Evolutionary conservation across 2,113 vertebrate species (phyloP).

Genomic region (Mus spicilegus): DNA sequence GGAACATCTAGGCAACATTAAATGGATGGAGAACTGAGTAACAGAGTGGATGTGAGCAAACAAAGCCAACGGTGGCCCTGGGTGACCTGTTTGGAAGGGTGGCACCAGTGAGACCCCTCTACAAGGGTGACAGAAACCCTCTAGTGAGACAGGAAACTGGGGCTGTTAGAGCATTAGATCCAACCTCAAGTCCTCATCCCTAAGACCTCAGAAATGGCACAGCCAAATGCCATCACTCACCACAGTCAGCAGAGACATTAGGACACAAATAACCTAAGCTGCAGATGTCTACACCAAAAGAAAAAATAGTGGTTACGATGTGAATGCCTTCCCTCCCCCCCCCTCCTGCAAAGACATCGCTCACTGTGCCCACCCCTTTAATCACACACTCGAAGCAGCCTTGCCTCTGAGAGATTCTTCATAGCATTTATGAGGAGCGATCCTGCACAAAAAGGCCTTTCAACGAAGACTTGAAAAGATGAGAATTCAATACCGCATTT

Average conservation of each 20-base stretch:
- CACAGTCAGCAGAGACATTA: not conserved
- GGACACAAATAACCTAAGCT: too few species aligned
- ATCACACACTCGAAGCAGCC: not conserved
- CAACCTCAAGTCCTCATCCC: not conserved
- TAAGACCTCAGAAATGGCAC: not conserved
- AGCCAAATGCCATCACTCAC: not conserved
- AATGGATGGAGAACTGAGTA: not conserved
- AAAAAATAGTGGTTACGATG: not conserved
- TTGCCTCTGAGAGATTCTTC: not conserved
- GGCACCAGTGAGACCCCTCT: not conserved
- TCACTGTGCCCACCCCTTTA: not conserved
- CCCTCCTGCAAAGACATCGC: not conserved
- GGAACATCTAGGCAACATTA: too few species aligned
- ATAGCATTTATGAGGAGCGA: not conserved
- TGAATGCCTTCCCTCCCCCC: too few species aligned
- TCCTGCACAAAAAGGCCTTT: not conserved
- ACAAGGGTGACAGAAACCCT: not conserved
- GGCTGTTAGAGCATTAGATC: not conserved
- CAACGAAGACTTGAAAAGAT: not conserved
- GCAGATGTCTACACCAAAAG: not conserved
- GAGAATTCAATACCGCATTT: not conserved
- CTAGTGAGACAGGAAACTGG: not conserved
- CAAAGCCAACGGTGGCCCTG: not conserved
- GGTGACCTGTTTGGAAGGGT: not conserved
- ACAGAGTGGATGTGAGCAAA: accelerated